Conservation (phyloP, 2,113 vertebrate species). For the Callipepla squamata region DNA sequence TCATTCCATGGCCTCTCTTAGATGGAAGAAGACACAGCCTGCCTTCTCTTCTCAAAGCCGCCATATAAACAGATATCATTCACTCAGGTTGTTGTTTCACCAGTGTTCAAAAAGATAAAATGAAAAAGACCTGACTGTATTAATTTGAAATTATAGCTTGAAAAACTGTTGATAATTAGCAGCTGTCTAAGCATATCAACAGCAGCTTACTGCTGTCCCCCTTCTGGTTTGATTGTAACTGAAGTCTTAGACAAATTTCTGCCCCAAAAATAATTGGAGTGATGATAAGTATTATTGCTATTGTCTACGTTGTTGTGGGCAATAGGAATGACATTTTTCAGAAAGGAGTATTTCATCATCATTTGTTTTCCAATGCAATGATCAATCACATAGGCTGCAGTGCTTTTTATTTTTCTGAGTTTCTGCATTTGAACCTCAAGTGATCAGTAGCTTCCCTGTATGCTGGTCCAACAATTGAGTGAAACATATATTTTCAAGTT, state of each 20-base stretch:
- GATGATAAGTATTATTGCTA: no score
- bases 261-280: not conserved
- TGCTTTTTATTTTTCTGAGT: not conserved
- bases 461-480: not conserved
- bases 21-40: not conserved
- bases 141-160: not conserved
- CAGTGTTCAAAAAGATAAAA: not conserved
- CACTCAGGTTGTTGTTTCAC: not conserved
- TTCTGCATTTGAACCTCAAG: not conserved
- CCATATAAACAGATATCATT: fast-evolving
- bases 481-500: not conserved
- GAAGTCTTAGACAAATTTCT: not conserved
- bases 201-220: not conserved
- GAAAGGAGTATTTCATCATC: not conserved
- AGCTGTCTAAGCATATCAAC: not conserved
- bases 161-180: not conserved
- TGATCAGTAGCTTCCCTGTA: not conserved
- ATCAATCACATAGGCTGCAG: not conserved
- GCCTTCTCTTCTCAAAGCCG: not conserved
- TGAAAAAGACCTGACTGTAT: fast-evolving
- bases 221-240: not conserved
- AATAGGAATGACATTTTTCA: not conserved
- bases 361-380: not conserved
- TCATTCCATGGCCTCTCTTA: not conserved
- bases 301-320: not conserved